Evolutionary conservation across 2,797 vertebrate species (phyloP).

Genomic region (Octomys mimax): DNA sequence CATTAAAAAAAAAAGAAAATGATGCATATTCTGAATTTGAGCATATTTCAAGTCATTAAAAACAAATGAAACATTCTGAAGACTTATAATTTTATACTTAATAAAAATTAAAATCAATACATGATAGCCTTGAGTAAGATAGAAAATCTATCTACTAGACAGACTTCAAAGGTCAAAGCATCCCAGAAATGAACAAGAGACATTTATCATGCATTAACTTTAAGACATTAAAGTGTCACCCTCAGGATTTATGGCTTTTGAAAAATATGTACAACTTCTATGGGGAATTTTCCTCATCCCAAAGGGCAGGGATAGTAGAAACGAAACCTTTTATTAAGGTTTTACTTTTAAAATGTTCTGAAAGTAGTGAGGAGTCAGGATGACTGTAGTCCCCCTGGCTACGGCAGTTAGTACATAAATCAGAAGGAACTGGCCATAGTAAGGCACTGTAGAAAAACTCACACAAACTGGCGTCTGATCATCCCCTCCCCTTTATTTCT

Average conservation of each 20-base stretch:
- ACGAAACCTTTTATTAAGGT: slow-evolving; percentile 89
- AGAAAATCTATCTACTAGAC: slow-evolving; percentile 66
- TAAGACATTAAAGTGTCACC: slow-evolving; percentile 77
- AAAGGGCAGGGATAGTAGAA: slow-evolving; percentile 85
- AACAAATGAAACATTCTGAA: slow-evolving; percentile 43
- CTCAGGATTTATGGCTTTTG: slow-evolving; percentile 78
- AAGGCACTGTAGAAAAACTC: slow-evolving; percentile 78
- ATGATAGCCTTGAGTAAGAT: slow-evolving; percentile 74
- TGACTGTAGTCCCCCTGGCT: slow-evolving; percentile 86
- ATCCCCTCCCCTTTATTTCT: slow-evolving; percentile 69
- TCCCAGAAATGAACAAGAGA: slow-evolving; percentile 79
- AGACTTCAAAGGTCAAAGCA: slow-evolving; percentile 81
- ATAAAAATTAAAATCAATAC: slow-evolving; percentile 64
- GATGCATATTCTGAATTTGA: slow-evolving; percentile 24
- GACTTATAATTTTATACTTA: slow-evolving; percentile 43
- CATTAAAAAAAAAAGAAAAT: background rate
- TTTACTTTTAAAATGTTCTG: slow-evolving; percentile 87
- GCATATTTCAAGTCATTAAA: slow-evolving; percentile 2
- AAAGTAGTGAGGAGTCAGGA: slow-evolving; percentile 82
- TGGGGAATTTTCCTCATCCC: slow-evolving; percentile 85
- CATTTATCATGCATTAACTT: slow-evolving; percentile 82
- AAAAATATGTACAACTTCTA: slow-evolving; percentile 87
- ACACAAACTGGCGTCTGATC: slow-evolving; percentile 67
- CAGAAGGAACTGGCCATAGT: slow-evolving; percentile 76
- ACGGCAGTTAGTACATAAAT: slow-evolving; percentile 80